Evolutionary conservation across 1,140 invertebrate genomes (phyloP), one percentile per base, ranked within the genome.

Genomic region (Neodiprion fabricii): DNA sequence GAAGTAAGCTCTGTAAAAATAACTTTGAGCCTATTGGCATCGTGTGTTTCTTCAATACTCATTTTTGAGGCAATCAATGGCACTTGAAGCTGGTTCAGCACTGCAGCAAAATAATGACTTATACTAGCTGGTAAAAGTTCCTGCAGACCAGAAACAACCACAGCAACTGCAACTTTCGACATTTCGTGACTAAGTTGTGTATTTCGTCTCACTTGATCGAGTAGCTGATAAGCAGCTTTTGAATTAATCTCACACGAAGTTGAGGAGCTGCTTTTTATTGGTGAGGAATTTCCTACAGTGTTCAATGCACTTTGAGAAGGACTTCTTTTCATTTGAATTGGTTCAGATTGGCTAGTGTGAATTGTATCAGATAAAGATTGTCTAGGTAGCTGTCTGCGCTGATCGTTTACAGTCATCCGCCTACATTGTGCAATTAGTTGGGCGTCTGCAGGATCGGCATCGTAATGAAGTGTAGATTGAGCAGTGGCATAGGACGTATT

Each of bases 101-200:
- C 86, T 11, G 87, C 88, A 72, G 90, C 89, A 28, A 92, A 88
- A 83, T 92, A 92, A 67, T 88, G 89, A 80, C 89, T 90, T 65
- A 91, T 87, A 70, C 85, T 90, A 14, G 89, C 88, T 5, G 92
- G 92, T 40, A 92, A 85, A 9, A 92, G 80, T 76, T 91, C 89
- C 79, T 91, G 90, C 71, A 95, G 85, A 70, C 91, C 92, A 75
- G 90, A 82, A 12, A 96, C 88, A 1, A 97, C 94, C 48, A 95
- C 94, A 75, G 93, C 93, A 28, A 96, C 92, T 53, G 96, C 95
- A 48, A 96, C 91, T 84, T 94, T 93, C 0, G 95, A 96, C 90
- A 96, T 93, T 80, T 96, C 94, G 85, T 97, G 94, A 82, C 94
- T 96, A 9, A 97, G 90, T 78, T 95, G 93, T 1, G 96, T 97